Percentiles rank a stretch among this genome's conserved stretches.
Conservation (phyloP, 2,113 vertebrate species). For the Cyanistes caeruleus region DNA sequence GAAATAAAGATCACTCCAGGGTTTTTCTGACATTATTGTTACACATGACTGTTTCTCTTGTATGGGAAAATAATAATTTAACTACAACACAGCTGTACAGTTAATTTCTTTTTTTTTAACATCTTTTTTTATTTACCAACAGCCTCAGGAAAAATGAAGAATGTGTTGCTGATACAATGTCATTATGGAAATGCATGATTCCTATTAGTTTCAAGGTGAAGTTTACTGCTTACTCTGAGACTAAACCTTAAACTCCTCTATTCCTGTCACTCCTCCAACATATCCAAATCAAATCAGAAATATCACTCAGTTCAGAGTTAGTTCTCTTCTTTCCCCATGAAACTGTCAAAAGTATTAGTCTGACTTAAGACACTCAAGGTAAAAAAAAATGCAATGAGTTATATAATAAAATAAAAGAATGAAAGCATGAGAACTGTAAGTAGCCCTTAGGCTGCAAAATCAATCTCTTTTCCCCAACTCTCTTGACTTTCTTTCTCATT, state of each 20-base stretch:
- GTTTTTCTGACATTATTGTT: not conserved
- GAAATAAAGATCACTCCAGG: not conserved
- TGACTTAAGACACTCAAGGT: not conserved
- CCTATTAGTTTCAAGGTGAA: not conserved
- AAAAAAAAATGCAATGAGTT: not conserved
- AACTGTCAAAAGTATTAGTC: not conserved
- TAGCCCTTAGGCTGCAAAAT: not conserved
- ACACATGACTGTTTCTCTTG: not conserved
- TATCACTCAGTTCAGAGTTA: not conserved
- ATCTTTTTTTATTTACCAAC: not conserved
- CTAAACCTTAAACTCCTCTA: not conserved
- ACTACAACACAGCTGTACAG: not conserved
- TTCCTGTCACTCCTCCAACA: not conserved
- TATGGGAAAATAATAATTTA: not conserved
- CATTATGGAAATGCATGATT: not conserved
- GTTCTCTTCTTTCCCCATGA: not conserved
- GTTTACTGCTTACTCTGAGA: not conserved
- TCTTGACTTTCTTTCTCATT: not conserved
- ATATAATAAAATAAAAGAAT: not conserved
- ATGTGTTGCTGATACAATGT: not conserved
- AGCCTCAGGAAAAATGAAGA: conserved; percentile 2
- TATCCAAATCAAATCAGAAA: not conserved
- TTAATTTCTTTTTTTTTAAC: not conserved
- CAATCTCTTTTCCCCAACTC: not conserved
- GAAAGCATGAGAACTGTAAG: not conserved